These are phyloP conservation scores for Panagrolaimus sp. DNA, from an alignment of 1,140 invertebrate species.

Conservation along the genomic window DNA sequence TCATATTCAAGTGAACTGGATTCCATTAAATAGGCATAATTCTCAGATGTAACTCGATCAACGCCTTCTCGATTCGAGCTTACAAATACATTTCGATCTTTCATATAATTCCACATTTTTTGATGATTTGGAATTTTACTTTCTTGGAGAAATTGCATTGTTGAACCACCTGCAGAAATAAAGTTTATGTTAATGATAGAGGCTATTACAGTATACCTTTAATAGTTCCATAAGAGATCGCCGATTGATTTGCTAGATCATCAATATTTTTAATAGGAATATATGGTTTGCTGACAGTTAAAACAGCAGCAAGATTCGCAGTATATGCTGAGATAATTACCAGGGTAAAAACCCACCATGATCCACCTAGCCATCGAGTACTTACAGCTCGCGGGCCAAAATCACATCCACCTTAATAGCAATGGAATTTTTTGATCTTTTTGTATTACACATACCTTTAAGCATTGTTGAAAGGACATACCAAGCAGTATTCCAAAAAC, in stretches of 20 bases:
- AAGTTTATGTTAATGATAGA: too few relatives aligned
- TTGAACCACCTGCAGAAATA: constrained; percentile 67
- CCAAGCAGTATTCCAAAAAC: constrained; percentile 58
- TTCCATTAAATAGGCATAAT: constrained; percentile 97
- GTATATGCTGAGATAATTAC: constrained; percentile 97
- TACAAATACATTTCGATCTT: constrained; percentile 77
- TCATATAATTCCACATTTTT: constrained; percentile 92
- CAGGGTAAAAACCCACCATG: constrained; percentile 98
- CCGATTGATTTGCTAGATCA: constrained; percentile 84
- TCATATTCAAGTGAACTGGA: constrained; percentile 79
- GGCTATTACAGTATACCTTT: constrained; percentile 59
- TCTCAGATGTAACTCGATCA: constrained; percentile 73
- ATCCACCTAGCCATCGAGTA: constrained; percentile 82
- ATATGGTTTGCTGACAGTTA: constrained; percentile 83
- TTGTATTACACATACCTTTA: too few relatives aligned
- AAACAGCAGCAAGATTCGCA: constrained; percentile 91
- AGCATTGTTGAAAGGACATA: constrained; percentile 20
- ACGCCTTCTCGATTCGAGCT: constrained; percentile 81
- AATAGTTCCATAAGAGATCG: constrained; percentile 86
- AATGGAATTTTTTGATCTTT: too few relatives aligned
- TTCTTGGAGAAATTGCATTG: constrained; percentile 52
- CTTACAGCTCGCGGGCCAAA: constrained; percentile 77
- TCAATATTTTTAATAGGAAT: constrained; percentile 90
- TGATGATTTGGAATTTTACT: constrained; percentile 37
- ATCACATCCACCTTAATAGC: constrained; percentile 59